Percentiles rank a stretch among this genome's conserved stretches.
Evolutionary conservation across 2,113 vertebrate genomes (phyloP).

Genomic region (Pygathrix nemaeus): DNA sequence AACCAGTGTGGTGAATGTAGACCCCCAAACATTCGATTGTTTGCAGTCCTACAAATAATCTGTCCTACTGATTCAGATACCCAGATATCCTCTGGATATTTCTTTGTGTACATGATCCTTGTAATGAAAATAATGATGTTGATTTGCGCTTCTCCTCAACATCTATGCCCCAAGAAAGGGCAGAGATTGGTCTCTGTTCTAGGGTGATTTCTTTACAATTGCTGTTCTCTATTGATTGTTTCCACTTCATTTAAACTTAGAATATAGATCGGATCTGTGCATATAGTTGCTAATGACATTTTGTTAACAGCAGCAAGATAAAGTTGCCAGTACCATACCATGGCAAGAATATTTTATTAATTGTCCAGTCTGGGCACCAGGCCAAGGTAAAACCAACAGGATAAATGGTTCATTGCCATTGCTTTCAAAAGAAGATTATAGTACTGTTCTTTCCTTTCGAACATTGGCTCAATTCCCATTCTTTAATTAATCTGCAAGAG

Average conservation of each 20-base stretch:
- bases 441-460: slow-evolving; percentile 73
- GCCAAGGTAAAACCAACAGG: slow-evolving; percentile 81
- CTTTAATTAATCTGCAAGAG: slow-evolving; percentile 77
- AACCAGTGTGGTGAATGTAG: background rate
- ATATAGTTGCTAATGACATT: slow-evolving; percentile 66
- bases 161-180: background rate
- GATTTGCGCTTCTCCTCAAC: background rate
- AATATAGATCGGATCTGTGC: slow-evolving; percentile 65
- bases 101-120: background rate
- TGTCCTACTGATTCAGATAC: background rate
- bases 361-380: slow-evolving; percentile 81
- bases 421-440: slow-evolving; percentile 80
- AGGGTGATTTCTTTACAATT: background rate
- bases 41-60: slow-evolving; percentile 3
- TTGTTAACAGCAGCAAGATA: slow-evolving; percentile 77
- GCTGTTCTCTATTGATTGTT: slow-evolving; percentile 4
- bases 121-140: background rate
- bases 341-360: slow-evolving; percentile 83
- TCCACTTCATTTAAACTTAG: slow-evolving; percentile 61
- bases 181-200: background rate
- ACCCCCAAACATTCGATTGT: background rate
- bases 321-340: slow-evolving; percentile 61
- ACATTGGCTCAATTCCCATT: slow-evolving; percentile 78
- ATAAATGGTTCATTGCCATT: slow-evolving; percentile 80
- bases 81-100: background rate